phyloP scores from a whole-genome alignment of 2,888 invertebrate genomes.

The Ophioninae sp. region DNA sequence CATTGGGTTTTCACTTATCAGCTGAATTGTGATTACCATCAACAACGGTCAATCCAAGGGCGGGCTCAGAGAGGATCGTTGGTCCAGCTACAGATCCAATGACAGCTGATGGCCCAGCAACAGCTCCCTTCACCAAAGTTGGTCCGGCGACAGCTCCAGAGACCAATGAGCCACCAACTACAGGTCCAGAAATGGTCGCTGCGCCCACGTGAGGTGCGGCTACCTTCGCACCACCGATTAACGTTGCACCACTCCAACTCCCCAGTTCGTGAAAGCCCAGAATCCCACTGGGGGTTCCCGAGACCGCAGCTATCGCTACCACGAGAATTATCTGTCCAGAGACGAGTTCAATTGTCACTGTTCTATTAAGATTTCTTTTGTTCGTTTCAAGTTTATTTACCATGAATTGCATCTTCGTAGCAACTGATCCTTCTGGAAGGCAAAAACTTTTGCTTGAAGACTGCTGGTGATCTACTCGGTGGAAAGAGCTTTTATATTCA shows the following conservation, averaged over 20 bases:
- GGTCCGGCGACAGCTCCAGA: slow-evolving; percentile 64
- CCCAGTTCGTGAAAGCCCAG: slow-evolving; percentile 51
- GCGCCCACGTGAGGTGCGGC: slow-evolving; percentile 61
- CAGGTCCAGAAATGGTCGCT: slow-evolving; percentile 60
- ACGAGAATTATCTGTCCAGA: slow-evolving; percentile 49
- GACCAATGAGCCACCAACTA: slow-evolving; percentile 57
- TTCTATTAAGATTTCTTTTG: not conserved
- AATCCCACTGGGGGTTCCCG: slow-evolving; percentile 67
- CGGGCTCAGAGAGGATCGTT: slow-evolving; percentile 65
- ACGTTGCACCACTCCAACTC: slow-evolving; percentile 52
- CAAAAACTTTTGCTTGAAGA: slow-evolving; percentile 35
- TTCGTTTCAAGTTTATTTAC: slow-evolving; percentile 40
- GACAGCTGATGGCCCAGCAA: slow-evolving; percentile 66
- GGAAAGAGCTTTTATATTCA: slow-evolving; percentile 66
- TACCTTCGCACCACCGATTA: slow-evolving; percentile 57
- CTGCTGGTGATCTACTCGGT: slow-evolving; percentile 60
- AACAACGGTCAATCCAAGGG: slow-evolving; percentile 59
- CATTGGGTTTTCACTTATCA: not conserved
- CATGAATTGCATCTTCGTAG: slow-evolving; percentile 57
- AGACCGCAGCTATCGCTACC: slow-evolving; percentile 60
- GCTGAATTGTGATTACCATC: slow-evolving; percentile 44
- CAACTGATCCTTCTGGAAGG: slow-evolving; percentile 4
- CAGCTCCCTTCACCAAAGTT: slow-evolving; percentile 60
- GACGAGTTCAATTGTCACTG: slow-evolving; percentile 34
- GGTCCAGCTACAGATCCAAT: slow-evolving; percentile 68